These are phyloP conservation scores for Clarias macrocephalus DNA, from an alignment of 2,113 vertebrate genomes.

Conservation along the genomic window DNA sequence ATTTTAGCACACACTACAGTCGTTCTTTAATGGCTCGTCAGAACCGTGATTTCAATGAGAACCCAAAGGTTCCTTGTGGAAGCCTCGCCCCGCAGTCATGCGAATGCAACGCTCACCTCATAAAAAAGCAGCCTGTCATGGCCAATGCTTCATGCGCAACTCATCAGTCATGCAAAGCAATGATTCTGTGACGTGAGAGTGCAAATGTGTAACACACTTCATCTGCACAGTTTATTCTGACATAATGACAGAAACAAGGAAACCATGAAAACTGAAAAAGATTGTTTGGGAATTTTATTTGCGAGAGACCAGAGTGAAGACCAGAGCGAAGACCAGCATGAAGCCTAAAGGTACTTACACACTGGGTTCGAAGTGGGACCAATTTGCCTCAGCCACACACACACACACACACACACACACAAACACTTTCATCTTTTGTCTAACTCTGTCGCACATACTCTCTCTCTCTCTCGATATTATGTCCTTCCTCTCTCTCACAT, in stretches of 20 bases:
- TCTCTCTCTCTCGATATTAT: not conserved
- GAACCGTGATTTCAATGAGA: not conserved
- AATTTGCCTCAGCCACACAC: not conserved
- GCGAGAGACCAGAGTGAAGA: not conserved
- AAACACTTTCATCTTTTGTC: not conserved
- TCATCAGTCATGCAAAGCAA: not conserved
- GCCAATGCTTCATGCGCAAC: not conserved
- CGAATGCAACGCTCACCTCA: not conserved
- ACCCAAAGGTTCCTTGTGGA: not conserved
- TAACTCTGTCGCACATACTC: too few species aligned
- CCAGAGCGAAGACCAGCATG: not conserved
- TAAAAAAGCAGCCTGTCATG: not conserved
- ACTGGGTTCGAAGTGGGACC: not conserved
- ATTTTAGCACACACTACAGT: not conserved
- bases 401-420: constrained; percentile 4
- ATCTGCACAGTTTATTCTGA: not conserved
- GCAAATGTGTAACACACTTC: not conserved
- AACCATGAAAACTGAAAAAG: not conserved
- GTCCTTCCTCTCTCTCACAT: not conserved
- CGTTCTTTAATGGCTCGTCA: not conserved
- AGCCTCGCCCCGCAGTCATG: not conserved
- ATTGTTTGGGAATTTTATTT: not conserved
- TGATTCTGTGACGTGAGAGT: not conserved
- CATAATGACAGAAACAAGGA: not conserved
- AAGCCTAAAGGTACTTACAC: not conserved